phyloP scores from a whole-genome alignment of 2,888 invertebrate species.

The Dysmachus trigonus region DNA sequence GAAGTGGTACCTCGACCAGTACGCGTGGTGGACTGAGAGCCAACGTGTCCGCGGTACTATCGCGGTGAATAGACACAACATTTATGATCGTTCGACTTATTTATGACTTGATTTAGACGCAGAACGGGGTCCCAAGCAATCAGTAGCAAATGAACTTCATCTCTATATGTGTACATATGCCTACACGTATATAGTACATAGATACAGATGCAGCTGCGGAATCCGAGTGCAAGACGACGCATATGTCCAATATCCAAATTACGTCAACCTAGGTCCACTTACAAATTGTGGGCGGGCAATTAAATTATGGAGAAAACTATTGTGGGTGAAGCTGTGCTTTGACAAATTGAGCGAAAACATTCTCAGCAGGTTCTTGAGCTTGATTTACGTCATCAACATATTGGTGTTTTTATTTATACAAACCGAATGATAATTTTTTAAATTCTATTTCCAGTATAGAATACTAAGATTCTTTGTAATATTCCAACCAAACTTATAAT shows the following conservation, averaged over 20 bases:
- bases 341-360: background rate
- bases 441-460: too few species aligned
- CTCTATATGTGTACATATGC: background rate
- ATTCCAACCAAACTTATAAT: too few species aligned
- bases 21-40: background rate
- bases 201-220: too few species aligned
- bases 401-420: background rate
- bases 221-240: background rate
- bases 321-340: background rate
- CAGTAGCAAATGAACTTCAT: background rate
- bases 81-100: conserved; percentile 7
- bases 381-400: background rate
- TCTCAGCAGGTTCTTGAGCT: background rate
- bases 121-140: background rate
- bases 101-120: conserved; percentile 13
- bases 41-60: background rate
- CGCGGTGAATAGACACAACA: background rate
- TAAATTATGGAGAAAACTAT: background rate
- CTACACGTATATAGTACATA: too few species aligned
- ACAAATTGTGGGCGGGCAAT: background rate
- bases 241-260: background rate
- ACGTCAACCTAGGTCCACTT: background rate
- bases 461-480: too few species aligned
- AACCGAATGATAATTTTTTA: background rate
- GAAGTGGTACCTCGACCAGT: background rate